Evolutionary conservation across 2,888 invertebrate species (phyloP).

Genomic region (Drosophila aldrichi): DNA sequence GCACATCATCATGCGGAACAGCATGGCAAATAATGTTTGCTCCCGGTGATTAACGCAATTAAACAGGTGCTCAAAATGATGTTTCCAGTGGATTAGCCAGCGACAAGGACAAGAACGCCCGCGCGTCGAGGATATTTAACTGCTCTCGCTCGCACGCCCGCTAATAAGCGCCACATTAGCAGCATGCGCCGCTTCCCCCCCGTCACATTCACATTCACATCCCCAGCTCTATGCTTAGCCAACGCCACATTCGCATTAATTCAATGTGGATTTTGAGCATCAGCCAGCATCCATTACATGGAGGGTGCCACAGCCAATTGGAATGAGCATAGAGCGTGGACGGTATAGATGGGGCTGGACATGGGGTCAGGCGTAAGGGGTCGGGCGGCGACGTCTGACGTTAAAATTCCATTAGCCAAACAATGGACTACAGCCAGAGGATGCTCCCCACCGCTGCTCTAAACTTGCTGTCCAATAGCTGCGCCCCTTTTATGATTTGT

Average conservation of each 20-base stretch:
- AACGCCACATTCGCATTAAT: conserved; percentile 39
- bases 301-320: conserved; percentile 1
- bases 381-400: conserved; percentile 51
- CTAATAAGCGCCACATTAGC: conserved; percentile 49
- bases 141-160: conserved; percentile 21
- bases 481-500: conserved; percentile 62
- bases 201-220: conserved; percentile 10
- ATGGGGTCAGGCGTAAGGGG: background rate
- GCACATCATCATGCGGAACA: conserved; percentile 28
- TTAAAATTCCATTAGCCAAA: conserved; percentile 80
- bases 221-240: background rate
- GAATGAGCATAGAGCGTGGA: background rate
- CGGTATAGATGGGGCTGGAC: background rate
- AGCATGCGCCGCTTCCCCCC: conserved; percentile 24
- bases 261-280: conserved; percentile 49
- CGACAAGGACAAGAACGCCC: conserved; percentile 31
- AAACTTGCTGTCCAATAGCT: conserved; percentile 2
- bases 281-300: conserved; percentile 29
- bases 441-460: background rate
- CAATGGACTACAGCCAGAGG: conserved; percentile 21
- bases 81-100: conserved; percentile 80
- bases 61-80: conserved; percentile 84
- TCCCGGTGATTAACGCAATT: conserved; percentile 83
- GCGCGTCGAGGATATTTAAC: conserved; percentile 3
- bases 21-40: conserved; percentile 68